Percentiles rank a stretch among this genome's conserved stretches.
Conservation (phyloP, 2,113 vertebrate genomes). For the Setophaga coronata region DNA sequence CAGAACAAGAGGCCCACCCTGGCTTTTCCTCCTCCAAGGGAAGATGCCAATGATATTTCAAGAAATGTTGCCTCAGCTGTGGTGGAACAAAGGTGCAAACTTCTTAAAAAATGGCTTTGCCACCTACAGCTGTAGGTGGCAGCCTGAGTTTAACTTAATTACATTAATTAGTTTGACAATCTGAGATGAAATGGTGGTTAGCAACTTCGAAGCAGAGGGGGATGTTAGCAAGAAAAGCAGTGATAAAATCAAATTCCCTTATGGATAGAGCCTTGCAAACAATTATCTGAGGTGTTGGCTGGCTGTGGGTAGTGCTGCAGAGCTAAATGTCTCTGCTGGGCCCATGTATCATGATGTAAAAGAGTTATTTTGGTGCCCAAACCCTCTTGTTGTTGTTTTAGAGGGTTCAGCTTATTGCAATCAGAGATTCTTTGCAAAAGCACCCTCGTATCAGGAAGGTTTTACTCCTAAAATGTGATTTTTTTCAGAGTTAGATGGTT, state of each 20-base stretch:
- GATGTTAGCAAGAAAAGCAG: not conserved
- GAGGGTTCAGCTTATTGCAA: not conserved
- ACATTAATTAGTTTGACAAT: not conserved
- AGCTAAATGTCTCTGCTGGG: not conserved
- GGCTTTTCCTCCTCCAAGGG: not conserved
- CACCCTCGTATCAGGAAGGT: not conserved
- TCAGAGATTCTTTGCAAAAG: not conserved
- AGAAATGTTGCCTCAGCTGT: not conserved
- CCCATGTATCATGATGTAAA: not conserved
- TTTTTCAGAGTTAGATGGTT: not conserved
- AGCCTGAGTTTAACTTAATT: not conserved
- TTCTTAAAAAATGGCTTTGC: not conserved
- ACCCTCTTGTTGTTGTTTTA: not conserved
- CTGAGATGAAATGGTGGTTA: not conserved
- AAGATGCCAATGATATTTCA: not conserved
- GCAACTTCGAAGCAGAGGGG: not conserved
- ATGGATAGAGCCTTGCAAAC: not conserved
- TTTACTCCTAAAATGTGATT: not conserved
- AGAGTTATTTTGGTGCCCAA: not conserved
- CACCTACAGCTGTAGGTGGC: not conserved
- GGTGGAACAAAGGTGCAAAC: not conserved
- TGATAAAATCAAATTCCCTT: not conserved
- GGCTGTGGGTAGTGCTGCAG: not conserved
- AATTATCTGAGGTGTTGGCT: not conserved
- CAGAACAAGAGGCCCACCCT: not conserved